Percentiles rank a stretch among this genome's conserved stretches.
phyloP scores from a whole-genome alignment of 1,140 invertebrate species.

The Dendrolimus punctatus region DNA sequence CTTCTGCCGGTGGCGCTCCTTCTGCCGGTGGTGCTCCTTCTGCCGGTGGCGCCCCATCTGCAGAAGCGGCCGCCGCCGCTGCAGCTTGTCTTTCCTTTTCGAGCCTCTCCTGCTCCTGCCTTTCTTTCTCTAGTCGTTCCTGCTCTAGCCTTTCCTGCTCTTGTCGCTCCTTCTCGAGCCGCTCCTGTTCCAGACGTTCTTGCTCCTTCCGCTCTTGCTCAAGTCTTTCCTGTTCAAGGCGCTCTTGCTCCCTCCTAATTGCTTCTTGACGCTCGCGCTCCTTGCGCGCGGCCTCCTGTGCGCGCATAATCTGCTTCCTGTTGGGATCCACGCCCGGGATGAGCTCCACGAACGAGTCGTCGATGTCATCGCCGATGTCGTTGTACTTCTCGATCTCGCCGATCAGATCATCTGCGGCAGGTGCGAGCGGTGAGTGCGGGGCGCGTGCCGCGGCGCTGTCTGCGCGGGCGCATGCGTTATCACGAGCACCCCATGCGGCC shows the following conservation, averaged over 20 bases:
- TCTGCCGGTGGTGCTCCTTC: conserved; percentile 11
- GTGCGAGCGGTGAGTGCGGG: conserved; percentile 30
- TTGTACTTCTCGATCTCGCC: conserved; percentile 98
- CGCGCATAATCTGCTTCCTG: conserved; percentile 44
- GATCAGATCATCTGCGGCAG: conserved; percentile 94
- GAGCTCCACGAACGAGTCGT: conserved; percentile 96
- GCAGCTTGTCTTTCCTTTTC: conserved; percentile 48
- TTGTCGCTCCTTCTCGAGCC: conserved; percentile 9
- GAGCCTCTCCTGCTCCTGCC: conserved; percentile 19
- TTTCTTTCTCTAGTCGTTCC: conserved; percentile 11
- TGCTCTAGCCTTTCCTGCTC: conserved; percentile 14
- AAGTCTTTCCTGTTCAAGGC: too few species aligned
- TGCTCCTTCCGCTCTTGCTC: not conserved
- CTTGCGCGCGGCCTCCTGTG: conserved; percentile 1
- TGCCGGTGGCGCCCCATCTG: conserved; percentile 31
- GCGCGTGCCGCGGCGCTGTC: conserved; percentile 3
- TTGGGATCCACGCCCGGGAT: conserved; percentile 77
- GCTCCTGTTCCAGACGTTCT: conserved; percentile 14
- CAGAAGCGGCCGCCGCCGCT: conserved; percentile 19
- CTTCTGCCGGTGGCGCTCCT: conserved; percentile 7
- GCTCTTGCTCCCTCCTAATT: too few species aligned
- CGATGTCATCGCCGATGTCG: conserved; percentile 97
- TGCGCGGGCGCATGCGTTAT: conserved; percentile 29
- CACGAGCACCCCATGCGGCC: conserved; percentile 23
- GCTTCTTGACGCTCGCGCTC: not conserved